Evolutionary conservation across 2,797 vertebrate genomes (phyloP), one percentile per base, ranked within the genome.

Genomic region (Tauraco hartlaubi): DNA sequence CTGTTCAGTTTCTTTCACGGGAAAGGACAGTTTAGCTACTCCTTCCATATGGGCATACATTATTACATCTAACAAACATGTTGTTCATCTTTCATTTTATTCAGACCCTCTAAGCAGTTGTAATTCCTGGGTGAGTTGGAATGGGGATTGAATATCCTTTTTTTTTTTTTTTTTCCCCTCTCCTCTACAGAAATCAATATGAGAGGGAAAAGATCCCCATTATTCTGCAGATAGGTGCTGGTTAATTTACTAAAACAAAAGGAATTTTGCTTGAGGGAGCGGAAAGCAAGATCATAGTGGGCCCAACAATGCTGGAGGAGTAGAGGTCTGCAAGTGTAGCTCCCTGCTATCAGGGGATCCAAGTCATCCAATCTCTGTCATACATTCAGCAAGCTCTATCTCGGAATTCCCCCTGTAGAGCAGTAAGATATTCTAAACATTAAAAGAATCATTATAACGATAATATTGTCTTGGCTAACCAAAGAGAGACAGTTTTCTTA

Each of bases 11-110:
- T 86, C 41, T 91, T 90, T 82, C n/a, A 49, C 6, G 9, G 56
- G 77, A 90, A 90, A 91, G 83, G 69, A 61, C 63, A 90, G 29
- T 90, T 95, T 74, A 92, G 62, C 59, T 91, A 69, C 71, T 94
- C 67, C 35, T 63, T 94, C 80, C 88, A 95, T 94, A 82, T 90
- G 91, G 74, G 22, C 59, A 69, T 94, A 75, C 71, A 37, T 78
- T 94, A 80, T 71, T 96, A 46, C 67, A 95, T 88, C 87, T 94
- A 87, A 73, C 66, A 94, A 95, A 92, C 63, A 73, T 56, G 63
- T 76, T 93, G 71, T 81, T 91, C 33, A 54, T 84, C 49, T 84
- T 85, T 73, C 25, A 4, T 73, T 91, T 92, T 58, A 63, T 78
- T 66, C 49, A 86, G 73, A 73, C 31, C 29, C 13, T 67, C 11